These are phyloP conservation scores for Caretta caretta DNA, from an alignment of 2,113 vertebrate genomes.

Conservation along the genomic window DNA sequence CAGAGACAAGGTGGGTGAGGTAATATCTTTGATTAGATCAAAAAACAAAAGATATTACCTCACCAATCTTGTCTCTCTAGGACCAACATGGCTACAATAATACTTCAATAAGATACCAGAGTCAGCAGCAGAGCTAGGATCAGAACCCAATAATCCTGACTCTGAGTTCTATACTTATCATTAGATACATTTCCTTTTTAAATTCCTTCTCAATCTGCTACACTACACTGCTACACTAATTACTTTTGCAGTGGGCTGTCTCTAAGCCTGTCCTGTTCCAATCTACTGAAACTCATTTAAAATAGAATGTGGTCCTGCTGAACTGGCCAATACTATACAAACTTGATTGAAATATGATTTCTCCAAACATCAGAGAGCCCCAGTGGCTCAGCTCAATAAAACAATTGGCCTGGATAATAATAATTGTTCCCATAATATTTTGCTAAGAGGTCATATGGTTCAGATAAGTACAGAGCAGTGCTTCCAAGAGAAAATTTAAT, in stretches of 20 bases:
- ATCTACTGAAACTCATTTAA: neutral
- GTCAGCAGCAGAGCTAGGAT: neutral
- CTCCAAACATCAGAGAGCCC: neutral
- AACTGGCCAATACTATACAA: neutral
- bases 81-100: neutral
- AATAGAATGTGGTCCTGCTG: neutral
- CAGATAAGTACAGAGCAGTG: neutral
- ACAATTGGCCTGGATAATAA: neutral
- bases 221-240: neutral
- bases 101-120: neutral
- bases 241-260: neutral
- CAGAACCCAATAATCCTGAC: neutral
- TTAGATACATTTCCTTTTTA: neutral
- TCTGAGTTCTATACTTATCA: neutral
- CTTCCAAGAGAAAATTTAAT: neutral
- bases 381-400: slow-evolving; percentile 17
- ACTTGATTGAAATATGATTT: neutral
- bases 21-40: neutral
- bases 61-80: neutral
- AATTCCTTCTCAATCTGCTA: slow-evolving; percentile 12
- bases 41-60: neutral
- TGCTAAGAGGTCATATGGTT: neutral
- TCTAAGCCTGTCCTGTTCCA: neutral
- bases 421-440: neutral
- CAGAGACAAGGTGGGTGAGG: neutral